phyloP scores from a whole-genome alignment of 2,113 vertebrate genomes.

The Gavialis gangeticus region DNA sequence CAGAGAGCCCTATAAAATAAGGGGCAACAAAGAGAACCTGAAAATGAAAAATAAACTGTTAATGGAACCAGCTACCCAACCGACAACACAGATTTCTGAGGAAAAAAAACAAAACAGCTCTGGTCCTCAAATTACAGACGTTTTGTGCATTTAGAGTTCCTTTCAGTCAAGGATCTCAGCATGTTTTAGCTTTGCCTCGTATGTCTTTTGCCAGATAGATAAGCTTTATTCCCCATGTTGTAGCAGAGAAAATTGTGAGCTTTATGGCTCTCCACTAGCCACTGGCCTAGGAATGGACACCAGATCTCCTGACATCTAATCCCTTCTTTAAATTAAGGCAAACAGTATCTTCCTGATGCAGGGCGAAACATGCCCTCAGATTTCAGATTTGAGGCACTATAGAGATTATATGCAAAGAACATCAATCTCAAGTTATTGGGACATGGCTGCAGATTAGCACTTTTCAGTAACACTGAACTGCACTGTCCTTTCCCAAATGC shows the following conservation, averaged over 20 bases:
- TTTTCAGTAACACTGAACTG: not conserved
- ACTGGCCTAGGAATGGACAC: not conserved
- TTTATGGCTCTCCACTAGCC: no score
- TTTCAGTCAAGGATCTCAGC: not conserved
- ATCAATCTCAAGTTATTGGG: not conserved
- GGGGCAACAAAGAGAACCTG: not conserved
- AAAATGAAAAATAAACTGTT: not conserved
- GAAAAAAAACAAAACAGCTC: not conserved
- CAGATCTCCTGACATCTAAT: not conserved
- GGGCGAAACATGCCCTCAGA: rapidly evolving
- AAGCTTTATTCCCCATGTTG: not conserved
- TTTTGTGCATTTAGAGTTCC: not conserved
- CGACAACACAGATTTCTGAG: not conserved
- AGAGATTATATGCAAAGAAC: rapidly evolving
- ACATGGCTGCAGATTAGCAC: not conserved
- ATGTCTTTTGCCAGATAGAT: not conserved
- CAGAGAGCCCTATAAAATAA: not conserved
- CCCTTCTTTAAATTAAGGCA: not conserved
- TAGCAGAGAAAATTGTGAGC: not conserved
- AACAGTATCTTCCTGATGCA: rapidly evolving
- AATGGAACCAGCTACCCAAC: not conserved
- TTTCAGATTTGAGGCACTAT: rapidly evolving
- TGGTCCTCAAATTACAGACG: not conserved
- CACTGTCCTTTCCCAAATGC: not conserved
- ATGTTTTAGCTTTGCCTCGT: not conserved